Evolutionary conservation across 2,888 invertebrate species (phyloP).

Genomic region (Cantharis flavilabris): DNA sequence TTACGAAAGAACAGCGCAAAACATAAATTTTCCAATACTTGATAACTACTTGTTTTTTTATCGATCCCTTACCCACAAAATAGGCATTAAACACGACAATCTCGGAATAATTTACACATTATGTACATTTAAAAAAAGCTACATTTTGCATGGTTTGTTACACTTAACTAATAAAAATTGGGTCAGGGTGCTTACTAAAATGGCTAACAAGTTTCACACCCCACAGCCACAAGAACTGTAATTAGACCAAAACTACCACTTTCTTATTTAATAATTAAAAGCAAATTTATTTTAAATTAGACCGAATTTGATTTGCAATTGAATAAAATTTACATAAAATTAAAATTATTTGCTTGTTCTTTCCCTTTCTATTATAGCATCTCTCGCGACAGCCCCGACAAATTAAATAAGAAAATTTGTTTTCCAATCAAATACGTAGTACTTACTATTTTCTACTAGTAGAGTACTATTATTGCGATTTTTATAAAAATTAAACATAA

Average conservation of each 20-base stretch:
- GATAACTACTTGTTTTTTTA: slow-evolving; percentile 5
- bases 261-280: neutral
- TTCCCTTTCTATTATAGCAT: neutral
- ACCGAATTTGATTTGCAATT: neutral
- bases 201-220: neutral
- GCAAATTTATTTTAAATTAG: neutral
- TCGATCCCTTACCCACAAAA: slow-evolving; percentile 14
- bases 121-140: neutral
- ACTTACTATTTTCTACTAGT: no score
- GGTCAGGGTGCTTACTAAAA: neutral
- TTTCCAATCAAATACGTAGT: neutral
- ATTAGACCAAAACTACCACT: neutral
- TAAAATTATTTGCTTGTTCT: neutral
- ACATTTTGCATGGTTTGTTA: neutral
- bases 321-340: neutral
- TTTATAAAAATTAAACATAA: no score
- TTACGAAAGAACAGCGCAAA: slow-evolving; percentile 7
- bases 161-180: neutral
- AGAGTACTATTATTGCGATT: no score
- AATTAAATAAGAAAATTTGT: neutral
- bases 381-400: neutral
- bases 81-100: slow-evolving; percentile 20
- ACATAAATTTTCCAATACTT: slow-evolving; percentile 2
- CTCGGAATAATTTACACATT: slow-evolving; percentile 16
- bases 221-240: neutral